These are phyloP conservation scores for Coracopsis vasa DNA, from an alignment of 2,113 vertebrate genomes.

Conservation along the genomic window DNA sequence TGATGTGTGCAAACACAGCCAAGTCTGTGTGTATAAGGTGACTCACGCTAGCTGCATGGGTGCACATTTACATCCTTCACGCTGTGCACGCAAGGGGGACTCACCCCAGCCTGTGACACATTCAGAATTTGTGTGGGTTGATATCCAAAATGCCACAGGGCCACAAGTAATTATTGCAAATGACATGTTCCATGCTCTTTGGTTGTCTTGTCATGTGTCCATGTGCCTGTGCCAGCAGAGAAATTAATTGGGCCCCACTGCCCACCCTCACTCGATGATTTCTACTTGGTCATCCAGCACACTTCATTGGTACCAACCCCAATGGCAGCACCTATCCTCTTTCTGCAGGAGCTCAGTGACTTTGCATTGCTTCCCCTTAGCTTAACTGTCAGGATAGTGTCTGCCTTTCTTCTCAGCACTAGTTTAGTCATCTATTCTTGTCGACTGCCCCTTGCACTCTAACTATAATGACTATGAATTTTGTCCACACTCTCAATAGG, in stretches of 20 bases:
- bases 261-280: fast-evolving
- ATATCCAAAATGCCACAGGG: background rate
- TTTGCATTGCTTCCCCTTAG: background rate
- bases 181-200: background rate
- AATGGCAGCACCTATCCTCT: background rate
- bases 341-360: background rate
- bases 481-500: background rate
- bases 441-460: background rate
- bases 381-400: background rate
- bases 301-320: fast-evolving
- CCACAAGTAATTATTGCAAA: background rate
- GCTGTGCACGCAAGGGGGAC: background rate
- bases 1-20: background rate
- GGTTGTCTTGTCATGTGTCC: background rate
- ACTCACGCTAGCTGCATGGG: background rate
- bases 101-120: background rate
- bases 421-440: background rate
- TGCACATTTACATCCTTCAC: background rate
- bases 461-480: background rate
- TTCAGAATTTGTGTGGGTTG: background rate
- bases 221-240: background rate
- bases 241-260: background rate
- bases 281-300: background rate
- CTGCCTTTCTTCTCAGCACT: background rate
- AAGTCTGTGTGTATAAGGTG: too few relatives aligned